These are phyloP conservation scores for Pseudochromis fuscus DNA, from an alignment of 2,797 vertebrate genomes.

Conservation along the genomic window DNA sequence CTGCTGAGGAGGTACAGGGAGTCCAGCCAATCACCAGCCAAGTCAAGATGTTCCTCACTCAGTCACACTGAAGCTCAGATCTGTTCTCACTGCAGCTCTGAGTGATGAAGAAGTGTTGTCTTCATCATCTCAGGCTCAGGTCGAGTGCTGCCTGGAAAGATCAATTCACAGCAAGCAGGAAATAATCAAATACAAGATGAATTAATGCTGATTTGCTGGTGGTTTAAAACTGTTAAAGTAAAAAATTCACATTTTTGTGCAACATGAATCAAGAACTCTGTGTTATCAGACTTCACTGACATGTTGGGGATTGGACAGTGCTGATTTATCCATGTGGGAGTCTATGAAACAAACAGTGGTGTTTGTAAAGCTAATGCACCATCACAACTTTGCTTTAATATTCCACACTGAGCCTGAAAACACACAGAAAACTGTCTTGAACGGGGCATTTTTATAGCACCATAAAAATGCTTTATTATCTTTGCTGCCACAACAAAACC, in stretches of 20 bases:
- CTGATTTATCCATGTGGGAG: constrained; percentile 54
- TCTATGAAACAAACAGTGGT: constrained; percentile 50
- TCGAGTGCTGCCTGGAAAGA: constrained; percentile 16
- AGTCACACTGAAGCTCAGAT: not conserved
- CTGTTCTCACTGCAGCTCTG: constrained; percentile 9
- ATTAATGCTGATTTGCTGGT: constrained; percentile 45
- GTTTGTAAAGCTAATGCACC: constrained; percentile 51
- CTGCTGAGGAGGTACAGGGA: not conserved
- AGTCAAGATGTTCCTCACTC: not conserved
- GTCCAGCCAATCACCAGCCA: not conserved
- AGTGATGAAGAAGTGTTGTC: not conserved
- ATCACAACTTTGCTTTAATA: constrained; percentile 46
- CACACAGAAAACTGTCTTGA: constrained; percentile 60
- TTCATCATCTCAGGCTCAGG: constrained; percentile 1
- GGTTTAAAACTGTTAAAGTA: constrained; percentile 40
- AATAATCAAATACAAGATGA: constrained; percentile 34
- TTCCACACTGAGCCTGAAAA: constrained; percentile 52
- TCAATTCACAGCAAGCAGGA: constrained; percentile 15
- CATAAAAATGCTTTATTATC: constrained; percentile 75
- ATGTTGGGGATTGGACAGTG: constrained; percentile 40
- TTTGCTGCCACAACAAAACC: constrained; percentile 71
- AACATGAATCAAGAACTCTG: constrained; percentile 45
- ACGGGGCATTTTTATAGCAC: constrained; percentile 58
- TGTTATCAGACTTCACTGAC: constrained; percentile 25
- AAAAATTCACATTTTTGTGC: too few species aligned